phyloP scores from a whole-genome alignment of 2,888 invertebrate genomes.

The Chorisops tibialis region DNA sequence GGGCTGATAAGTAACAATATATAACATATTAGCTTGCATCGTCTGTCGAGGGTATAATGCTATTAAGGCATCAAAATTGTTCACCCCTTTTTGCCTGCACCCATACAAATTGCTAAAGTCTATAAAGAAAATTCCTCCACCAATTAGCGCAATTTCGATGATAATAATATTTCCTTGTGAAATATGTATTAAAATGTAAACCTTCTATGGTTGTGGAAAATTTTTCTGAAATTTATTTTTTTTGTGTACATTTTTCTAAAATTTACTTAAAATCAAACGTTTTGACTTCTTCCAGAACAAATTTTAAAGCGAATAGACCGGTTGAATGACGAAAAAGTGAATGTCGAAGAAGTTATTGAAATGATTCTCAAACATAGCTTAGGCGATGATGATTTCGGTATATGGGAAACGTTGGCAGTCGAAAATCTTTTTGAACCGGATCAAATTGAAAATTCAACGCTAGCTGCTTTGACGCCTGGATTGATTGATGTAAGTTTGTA shows the following conservation, averaged over 20 bases:
- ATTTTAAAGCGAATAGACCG: conserved; percentile 11
- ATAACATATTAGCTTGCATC: too few species aligned
- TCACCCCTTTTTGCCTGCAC: too few species aligned
- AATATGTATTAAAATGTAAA: too few species aligned
- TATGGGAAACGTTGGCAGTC: conserved; percentile 44
- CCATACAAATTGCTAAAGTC: too few species aligned
- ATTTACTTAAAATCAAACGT: conserved; percentile 36
- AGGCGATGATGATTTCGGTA: conserved; percentile 44
- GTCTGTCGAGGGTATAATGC: too few species aligned
- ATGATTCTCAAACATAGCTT: conserved; percentile 39
- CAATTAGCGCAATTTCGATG: too few species aligned
- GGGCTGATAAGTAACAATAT: too few species aligned
- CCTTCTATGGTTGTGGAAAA: too few species aligned
- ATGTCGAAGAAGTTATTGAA: conserved; percentile 20
- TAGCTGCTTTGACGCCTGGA: conserved; percentile 44
- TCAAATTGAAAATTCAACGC: conserved; percentile 50
- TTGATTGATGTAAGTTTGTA: conserved; percentile 52
- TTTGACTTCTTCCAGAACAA: conserved; percentile 4
- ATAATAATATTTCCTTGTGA: too few species aligned
- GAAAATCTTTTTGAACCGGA: conserved; percentile 43
- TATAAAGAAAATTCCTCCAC: too few species aligned
- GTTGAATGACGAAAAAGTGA: not conserved
- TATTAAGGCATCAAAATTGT: too few species aligned
- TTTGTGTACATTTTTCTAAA: not conserved
- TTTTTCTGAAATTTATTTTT: not conserved